Conservation (phyloP, 2,113 vertebrate species). For the Morone saxatilis region DNA sequence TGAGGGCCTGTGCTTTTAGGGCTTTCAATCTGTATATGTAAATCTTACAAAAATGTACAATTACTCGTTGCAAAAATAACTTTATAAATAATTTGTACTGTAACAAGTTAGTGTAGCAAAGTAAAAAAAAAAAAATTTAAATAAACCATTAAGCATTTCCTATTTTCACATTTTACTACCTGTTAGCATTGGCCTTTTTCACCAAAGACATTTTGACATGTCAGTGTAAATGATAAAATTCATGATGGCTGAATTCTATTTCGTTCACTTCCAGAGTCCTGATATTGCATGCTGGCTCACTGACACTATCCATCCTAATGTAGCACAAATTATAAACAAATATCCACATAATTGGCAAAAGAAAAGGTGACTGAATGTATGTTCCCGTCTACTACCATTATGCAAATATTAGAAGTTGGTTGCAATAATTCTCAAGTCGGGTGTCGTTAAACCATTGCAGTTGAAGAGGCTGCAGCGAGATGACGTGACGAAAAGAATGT, state of each 20-base stretch:
- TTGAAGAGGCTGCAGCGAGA: no score
- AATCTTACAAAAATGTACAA: neutral
- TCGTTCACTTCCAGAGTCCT: neutral
- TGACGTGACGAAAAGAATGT: no score
- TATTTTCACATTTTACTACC: neutral
- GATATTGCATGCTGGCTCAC: no score
- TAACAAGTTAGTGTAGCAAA: no score
- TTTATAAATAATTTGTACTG: neutral
- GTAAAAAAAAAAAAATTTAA: neutral
- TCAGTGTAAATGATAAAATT: neutral
- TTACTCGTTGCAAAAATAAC: neutral
- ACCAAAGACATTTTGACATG: neutral
- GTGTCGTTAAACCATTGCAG: neutral
- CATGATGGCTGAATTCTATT: no score
- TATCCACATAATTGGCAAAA: neutral
- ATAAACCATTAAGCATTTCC: no score
- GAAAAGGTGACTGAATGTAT: no score
- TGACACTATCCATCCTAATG: neutral
- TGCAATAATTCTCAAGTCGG: neutral
- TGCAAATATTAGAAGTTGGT: no score
- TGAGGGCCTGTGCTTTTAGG: neutral
- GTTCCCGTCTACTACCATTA: no score
- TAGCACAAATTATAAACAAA: neutral
- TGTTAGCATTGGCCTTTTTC: neutral
- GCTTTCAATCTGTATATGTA: slow-evolving; percentile 7